phyloP scores from a whole-genome alignment of 2,113 vertebrate genomes.

The Prinia subflava region DNA sequence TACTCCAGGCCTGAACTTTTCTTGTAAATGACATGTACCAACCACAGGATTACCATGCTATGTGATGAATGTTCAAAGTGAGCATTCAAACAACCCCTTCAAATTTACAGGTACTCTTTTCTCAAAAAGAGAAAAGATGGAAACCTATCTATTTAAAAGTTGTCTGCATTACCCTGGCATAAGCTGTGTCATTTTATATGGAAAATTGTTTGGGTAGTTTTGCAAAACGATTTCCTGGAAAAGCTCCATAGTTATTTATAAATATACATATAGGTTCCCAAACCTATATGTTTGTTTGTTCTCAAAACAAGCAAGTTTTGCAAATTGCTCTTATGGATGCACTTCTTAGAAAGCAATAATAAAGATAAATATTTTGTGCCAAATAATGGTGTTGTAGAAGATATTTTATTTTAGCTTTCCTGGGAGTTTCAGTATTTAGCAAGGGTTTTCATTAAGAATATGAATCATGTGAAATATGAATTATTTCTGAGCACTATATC shows the following conservation, averaged over 20 bases:
- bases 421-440: background rate
- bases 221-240: background rate
- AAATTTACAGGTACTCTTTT: background rate
- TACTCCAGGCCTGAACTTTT: background rate
- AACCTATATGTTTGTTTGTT: background rate
- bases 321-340: background rate
- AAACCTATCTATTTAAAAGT: background rate
- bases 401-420: conserved; percentile 13
- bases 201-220: background rate
- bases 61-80: background rate
- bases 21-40: background rate
- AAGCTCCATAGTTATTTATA: background rate
- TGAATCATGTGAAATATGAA: background rate
- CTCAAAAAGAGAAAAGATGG: background rate
- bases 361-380: background rate
- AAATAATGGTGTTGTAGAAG: background rate
- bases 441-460: conserved; percentile 35
- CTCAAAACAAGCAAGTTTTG: background rate
- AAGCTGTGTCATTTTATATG: background rate
- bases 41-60: background rate
- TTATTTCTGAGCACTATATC: background rate
- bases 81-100: background rate
- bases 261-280: background rate
- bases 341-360: conserved; percentile 11
- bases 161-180: background rate